Evolutionary conservation across 2,113 vertebrate genomes (phyloP).

Genomic region (Prietella phreatophila): DNA sequence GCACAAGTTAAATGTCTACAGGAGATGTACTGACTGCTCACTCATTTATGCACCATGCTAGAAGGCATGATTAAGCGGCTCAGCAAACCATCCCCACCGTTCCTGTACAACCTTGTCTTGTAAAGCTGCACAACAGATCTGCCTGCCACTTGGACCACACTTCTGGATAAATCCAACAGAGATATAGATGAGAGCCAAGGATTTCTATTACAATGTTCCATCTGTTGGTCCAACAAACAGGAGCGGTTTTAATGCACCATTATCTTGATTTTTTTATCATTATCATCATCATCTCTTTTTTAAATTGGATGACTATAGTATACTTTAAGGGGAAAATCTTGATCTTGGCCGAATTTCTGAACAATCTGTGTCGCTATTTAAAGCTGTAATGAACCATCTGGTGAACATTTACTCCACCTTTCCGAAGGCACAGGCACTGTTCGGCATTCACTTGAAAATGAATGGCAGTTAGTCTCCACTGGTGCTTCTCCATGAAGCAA

Average conservation of each 20-base stretch:
- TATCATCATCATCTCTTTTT: not conserved
- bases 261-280: not conserved
- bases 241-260: not conserved
- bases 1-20: not conserved
- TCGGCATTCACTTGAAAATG: not conserved
- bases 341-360: not conserved
- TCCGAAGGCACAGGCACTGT: not conserved
- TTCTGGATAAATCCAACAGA: not conserved
- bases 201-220: not conserved
- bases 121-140: not conserved
- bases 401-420: not conserved
- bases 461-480: not conserved
- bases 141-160: not conserved
- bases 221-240: not conserved
- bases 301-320: not conserved
- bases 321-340: conserved; percentile 4
- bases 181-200: not conserved
- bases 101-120: not conserved
- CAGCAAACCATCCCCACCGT: not conserved
- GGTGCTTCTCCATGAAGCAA: not conserved
- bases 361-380: not conserved
- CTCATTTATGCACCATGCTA: not conserved
- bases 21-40: not conserved
- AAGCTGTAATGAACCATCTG: conserved; percentile 14
- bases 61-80: not conserved